Evolutionary conservation across 2,888 invertebrate species (phyloP).

Genomic region (Tinea semifulvella): DNA sequence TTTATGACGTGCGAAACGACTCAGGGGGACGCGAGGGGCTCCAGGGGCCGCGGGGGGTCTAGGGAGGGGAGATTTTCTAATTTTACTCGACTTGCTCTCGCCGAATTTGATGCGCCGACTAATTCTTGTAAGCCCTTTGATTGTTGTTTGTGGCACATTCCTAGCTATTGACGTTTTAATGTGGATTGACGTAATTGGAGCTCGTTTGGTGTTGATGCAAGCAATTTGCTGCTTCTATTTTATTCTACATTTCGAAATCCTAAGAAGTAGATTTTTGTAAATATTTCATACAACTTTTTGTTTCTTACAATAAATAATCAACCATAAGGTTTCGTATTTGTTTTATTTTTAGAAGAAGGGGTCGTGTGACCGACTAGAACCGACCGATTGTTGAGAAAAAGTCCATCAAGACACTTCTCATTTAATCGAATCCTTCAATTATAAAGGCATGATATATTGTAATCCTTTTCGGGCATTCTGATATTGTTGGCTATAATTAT

Average conservation of each 20-base stretch:
- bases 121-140: constrained; percentile 57
- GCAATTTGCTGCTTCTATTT: too few species aligned
- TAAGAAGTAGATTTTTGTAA: too few species aligned
- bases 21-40: constrained; percentile 18
- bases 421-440: constrained; percentile 66
- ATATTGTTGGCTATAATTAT: constrained; percentile 64
- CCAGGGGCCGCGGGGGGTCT: constrained; percentile 28
- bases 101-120: constrained; percentile 58
- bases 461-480: constrained; percentile 58
- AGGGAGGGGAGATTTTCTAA: constrained; percentile 55
- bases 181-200: too few species aligned
- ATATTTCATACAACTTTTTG: too few species aligned
- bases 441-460: constrained; percentile 63
- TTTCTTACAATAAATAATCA: too few species aligned
- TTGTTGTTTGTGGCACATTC: constrained; percentile 10
- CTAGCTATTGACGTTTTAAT: not conserved
- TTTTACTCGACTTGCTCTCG: constrained; percentile 47
- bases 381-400: too few species aligned
- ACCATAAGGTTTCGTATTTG: too few species aligned
- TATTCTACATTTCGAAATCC: too few species aligned
- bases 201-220: too few species aligned
- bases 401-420: constrained; percentile 62
- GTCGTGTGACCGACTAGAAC: too few species aligned
- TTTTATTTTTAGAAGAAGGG: too few species aligned
- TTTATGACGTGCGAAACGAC: constrained; percentile 67